Conservation (phyloP, 2,797 vertebrate species). For the Gephyroberyx darwinii region DNA sequence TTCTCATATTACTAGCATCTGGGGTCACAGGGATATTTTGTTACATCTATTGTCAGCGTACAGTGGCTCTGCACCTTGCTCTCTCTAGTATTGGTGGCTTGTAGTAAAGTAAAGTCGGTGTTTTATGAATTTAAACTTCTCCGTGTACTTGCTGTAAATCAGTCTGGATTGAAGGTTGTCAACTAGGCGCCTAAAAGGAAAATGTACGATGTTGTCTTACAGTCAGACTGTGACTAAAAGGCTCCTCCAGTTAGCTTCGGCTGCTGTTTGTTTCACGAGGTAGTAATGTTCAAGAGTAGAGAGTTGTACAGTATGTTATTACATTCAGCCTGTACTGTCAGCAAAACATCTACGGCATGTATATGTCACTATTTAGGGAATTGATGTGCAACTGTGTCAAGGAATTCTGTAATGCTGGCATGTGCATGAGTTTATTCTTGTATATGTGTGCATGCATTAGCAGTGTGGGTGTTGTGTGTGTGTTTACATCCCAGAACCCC, state of each 20-base stretch:
- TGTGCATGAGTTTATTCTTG: constrained; percentile 22
- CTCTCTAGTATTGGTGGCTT: neutral
- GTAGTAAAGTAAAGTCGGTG: neutral
- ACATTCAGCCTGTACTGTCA: constrained; percentile 33
- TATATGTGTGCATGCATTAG: constrained; percentile 24
- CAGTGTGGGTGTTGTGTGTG: too few species aligned
- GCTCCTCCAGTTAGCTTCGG: constrained; percentile 47
- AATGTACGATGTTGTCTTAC: constrained; percentile 27
- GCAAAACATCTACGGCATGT: constrained; percentile 20
- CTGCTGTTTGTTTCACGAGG: constrained; percentile 1
- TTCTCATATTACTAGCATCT: constrained; percentile 11
- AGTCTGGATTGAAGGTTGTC: neutral
- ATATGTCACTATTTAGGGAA: constrained; percentile 40
- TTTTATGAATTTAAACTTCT: neutral
- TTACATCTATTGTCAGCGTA: constrained; percentile 47
- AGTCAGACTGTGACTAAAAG: constrained; percentile 13
- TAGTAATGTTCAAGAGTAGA: constrained; percentile 4
- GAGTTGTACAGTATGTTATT: constrained; percentile 40
- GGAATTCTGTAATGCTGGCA: constrained; percentile 11
- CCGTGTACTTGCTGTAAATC: neutral
- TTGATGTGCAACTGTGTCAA: constrained; percentile 4
- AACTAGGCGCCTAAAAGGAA: constrained; percentile 11
- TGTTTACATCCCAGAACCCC: too few species aligned
- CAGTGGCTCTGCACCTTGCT: constrained; percentile 26
- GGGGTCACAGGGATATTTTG: constrained; percentile 55